These are phyloP conservation scores for Channa argus DNA, from an alignment of 2,113 vertebrate species.

Conservation along the genomic window DNA sequence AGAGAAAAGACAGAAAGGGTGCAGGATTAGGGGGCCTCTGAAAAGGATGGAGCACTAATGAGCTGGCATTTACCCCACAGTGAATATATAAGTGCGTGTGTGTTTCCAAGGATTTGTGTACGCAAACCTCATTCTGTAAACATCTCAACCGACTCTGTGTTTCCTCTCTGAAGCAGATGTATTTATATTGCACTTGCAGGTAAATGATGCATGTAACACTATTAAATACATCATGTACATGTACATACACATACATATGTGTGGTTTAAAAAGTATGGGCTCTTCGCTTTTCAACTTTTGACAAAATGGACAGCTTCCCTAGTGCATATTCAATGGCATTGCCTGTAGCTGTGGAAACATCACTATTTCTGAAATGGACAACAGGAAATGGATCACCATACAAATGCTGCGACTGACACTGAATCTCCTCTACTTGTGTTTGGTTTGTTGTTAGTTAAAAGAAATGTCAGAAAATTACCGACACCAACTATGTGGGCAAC, in stretches of 20 bases:
- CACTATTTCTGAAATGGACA: background rate
- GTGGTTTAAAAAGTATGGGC: background rate
- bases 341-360: constrained; percentile 4
- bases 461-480: too few species aligned
- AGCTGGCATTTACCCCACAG: constrained; percentile 75
- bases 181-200: constrained; percentile 6
- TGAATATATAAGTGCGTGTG: constrained; percentile 41
- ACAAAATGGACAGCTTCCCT: background rate
- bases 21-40: constrained; percentile 75
- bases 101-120: constrained; percentile 25
- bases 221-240: too few species aligned
- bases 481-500: too few species aligned
- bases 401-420: too few species aligned
- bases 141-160: constrained; percentile 29
- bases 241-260: too few species aligned
- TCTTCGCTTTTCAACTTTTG: background rate
- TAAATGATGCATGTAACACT: background rate
- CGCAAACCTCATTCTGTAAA: constrained; percentile 55
- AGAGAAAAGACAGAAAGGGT: constrained; percentile 57
- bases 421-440: too few species aligned
- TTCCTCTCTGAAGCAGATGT: constrained; percentile 12
- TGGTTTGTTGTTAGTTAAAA: too few species aligned
- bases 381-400: background rate
- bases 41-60: constrained; percentile 73
- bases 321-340: background rate